Base-by-base conservation (phyloP, 2,888 invertebrate species). In the Eupeodes luniger region DNA sequence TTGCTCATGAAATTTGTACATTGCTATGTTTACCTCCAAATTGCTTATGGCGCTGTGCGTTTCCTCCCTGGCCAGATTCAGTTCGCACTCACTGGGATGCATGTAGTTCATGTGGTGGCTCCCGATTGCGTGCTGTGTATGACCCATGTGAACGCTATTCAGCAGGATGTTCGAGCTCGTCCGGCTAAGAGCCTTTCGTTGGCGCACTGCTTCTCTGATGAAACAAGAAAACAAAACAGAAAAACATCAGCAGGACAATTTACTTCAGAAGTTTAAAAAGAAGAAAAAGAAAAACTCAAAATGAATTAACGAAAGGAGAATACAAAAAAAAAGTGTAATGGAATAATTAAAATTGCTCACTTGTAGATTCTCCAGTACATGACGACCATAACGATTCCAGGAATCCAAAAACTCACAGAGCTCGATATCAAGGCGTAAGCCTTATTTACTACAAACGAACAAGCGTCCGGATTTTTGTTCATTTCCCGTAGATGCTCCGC, bases 401-500 rank as follows among this genome's bases (percentile, higher is more conserved):
- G 98, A 93, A 98, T 97, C 98, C 98, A 98, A 93, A 98, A 98
- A 49, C 98, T 98, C 55, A 98, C 96, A 89, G 97, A 97, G 82
- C 98, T 98, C 69, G 98, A 98, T 87, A 98, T 96, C 81, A 98
- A 95, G 10, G 97, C 98, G 92, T 98, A 98, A 51, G 97, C 96
- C 92, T 96, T 96, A 93, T 98, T 98, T 16, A 97, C 98, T 91
- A 97, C 96, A 92, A 98, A 98, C 53, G 95, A 95, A 93, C 98
- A 98, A 12, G 95, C 95, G 91, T 97, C 95, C 5, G 97, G 97
- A 92, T 97, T 94, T 9, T 94, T 93, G 62, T 94, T 92, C 57
- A 93, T 90, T 89, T 92, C 92, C 40, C 91, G 89, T 89, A 97
- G 94, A 92, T 98, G 97, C 89, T 97, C 97, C 27, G 95, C 94